These are phyloP conservation scores for Aix galericulata DNA, from an alignment of 2,113 vertebrate genomes.

Conservation along the genomic window DNA sequence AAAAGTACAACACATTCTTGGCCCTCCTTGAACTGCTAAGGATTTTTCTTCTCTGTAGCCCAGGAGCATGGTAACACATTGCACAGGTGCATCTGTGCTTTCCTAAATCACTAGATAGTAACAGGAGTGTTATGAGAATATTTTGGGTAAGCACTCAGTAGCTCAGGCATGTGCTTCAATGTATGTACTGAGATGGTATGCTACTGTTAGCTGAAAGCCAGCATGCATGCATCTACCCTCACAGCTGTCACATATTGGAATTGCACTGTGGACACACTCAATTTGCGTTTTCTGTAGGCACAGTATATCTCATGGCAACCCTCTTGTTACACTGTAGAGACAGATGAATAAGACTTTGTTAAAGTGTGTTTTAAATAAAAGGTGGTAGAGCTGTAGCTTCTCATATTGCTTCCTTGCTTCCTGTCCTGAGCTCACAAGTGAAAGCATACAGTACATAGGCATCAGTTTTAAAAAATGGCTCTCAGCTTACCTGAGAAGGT, in stretches of 20 bases:
- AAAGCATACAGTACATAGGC: neutral
- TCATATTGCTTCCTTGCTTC: neutral
- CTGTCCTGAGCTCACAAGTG: neutral
- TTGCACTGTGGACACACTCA: neutral
- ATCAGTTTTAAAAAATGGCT: neutral
- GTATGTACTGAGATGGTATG: neutral
- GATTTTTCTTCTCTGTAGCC: neutral
- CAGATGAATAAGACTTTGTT: neutral
- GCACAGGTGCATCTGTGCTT: neutral
- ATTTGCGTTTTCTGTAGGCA: neutral
- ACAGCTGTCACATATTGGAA: neutral
- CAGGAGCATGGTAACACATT: fast-evolving
- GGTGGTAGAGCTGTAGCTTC: neutral
- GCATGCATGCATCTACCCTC: fast-evolving
- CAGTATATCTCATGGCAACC: neutral
- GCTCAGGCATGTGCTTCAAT: neutral
- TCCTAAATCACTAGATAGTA: neutral
- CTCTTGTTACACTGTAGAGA: neutral
- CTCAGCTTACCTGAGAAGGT: neutral
- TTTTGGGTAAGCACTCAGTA: neutral
- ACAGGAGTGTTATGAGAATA: neutral
- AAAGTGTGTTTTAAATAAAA: neutral
- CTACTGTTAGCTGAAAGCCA: neutral
- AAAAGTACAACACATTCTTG: neutral
- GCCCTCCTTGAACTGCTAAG: neutral